Conservation (phyloP, 2,888 invertebrate species). For the Embidobia sp. region DNA sequence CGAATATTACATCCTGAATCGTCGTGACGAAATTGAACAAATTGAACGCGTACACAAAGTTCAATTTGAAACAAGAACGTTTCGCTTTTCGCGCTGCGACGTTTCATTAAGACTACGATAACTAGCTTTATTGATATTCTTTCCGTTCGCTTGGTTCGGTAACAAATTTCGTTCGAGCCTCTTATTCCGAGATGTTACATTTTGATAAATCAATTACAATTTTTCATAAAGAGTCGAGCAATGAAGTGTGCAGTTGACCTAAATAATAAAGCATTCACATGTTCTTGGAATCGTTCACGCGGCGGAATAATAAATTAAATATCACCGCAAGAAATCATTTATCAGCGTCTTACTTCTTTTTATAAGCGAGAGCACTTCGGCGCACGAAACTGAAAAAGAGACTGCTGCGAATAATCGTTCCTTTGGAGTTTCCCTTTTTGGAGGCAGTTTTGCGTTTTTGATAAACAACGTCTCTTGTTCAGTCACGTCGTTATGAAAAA, state of each 20-base stretch:
- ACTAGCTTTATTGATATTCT: constrained; percentile 27
- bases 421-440: too few relatives aligned
- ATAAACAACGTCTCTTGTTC: too few relatives aligned
- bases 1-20: too few relatives aligned
- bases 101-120: constrained; percentile 27
- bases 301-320: constrained; percentile 60
- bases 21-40: too few relatives aligned
- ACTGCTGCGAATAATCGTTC: too few relatives aligned
- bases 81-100: constrained; percentile 8
- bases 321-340: constrained; percentile 61
- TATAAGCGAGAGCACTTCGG: too few relatives aligned
- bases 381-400: too few relatives aligned
- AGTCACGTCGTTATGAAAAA: too few relatives aligned
- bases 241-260: constrained; percentile 61
- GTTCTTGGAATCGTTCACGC: constrained; percentile 46
- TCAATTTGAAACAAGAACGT: neutral
- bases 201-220: constrained; percentile 64
- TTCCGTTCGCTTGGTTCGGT: constrained; percentile 36
- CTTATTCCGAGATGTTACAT: constrained; percentile 54
- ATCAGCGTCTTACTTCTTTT: constrained; percentile 58
- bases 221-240: constrained; percentile 49
- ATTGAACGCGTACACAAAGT: too few relatives aligned
- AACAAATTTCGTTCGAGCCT: constrained; percentile 41
- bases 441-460: too few relatives aligned
- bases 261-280: constrained; percentile 61